Evolutionary conservation across 2,113 vertebrate genomes (phyloP).

Genomic region (Sinocyclocheilus anophthalmus): DNA sequence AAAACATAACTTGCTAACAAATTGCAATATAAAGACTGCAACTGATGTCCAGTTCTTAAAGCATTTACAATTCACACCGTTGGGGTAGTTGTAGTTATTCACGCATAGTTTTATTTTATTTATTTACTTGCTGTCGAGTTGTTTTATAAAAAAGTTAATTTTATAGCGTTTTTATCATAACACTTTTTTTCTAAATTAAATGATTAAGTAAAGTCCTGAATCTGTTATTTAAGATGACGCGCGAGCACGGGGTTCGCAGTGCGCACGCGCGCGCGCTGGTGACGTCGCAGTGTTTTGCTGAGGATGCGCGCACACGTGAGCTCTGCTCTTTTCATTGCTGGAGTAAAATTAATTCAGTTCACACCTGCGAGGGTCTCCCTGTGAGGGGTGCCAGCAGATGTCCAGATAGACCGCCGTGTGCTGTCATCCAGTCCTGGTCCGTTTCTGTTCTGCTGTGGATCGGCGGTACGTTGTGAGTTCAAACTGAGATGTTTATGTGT

Average conservation of each 20-base stretch:
- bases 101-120: not conserved
- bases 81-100: not conserved
- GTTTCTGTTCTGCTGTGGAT: conserved; percentile 13
- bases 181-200: not conserved
- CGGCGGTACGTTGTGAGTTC: conserved; percentile 5
- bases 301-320: conserved; percentile 34
- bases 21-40: not conserved
- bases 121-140: not conserved
- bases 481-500: conserved; percentile 4
- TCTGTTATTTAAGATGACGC: no score
- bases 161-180: not conserved
- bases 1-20: not conserved
- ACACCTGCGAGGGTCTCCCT: conserved; percentile 3
- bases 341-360: conserved; percentile 24
- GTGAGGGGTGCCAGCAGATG: conserved; percentile 6
- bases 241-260: not conserved
- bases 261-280: conserved; percentile 4
- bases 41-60: not conserved
- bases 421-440: not conserved
- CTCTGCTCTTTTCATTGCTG: conserved; percentile 1
- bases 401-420: not conserved
- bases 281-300: conserved; percentile 35
- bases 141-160: not conserved
- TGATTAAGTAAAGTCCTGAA: not conserved
- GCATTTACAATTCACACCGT: not conserved